These are phyloP conservation scores for Hydrocynus forskahlii DNA, from an alignment of 2,797 vertebrate species.

Conservation along the genomic window DNA sequence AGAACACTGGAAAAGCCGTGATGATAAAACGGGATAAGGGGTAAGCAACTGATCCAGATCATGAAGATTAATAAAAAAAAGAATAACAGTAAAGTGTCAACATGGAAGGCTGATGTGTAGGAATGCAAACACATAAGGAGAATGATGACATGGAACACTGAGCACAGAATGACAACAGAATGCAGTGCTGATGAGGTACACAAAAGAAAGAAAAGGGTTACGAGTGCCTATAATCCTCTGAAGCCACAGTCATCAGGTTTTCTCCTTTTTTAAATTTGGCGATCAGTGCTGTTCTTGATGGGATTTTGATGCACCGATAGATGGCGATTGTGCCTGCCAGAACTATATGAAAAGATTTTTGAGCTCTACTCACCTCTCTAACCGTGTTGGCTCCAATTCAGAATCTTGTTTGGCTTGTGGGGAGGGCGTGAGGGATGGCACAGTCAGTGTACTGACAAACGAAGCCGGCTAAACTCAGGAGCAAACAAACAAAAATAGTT, in stretches of 20 bases:
- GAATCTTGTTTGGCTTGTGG: conserved; percentile 65
- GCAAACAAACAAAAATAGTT: conserved; percentile 3
- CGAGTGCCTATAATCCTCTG: not conserved
- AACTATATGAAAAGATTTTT: not conserved
- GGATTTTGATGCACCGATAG: not conserved
- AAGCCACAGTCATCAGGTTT: not conserved
- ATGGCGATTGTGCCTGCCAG: not conserved
- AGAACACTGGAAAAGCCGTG: not conserved
- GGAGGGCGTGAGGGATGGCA: conserved; percentile 70
- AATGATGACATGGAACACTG: not conserved
- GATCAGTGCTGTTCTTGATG: not conserved
- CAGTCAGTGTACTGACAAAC: conserved; percentile 66
- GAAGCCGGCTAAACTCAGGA: conserved; percentile 7
- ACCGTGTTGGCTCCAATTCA: conserved; percentile 60
- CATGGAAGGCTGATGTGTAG: not conserved
- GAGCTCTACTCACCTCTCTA: conserved; percentile 65
- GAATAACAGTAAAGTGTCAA: not conserved
- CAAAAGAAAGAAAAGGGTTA: conserved; percentile 3
- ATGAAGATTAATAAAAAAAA: not conserved
- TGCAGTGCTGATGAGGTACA: not conserved
- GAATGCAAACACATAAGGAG: not conserved
- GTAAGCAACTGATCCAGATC: not conserved
- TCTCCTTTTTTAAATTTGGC: not conserved
- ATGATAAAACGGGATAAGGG: not conserved
- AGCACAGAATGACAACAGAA: not conserved